phyloP scores from a whole-genome alignment of 2,113 vertebrate genomes.

The Bungarus multicinctus region DNA sequence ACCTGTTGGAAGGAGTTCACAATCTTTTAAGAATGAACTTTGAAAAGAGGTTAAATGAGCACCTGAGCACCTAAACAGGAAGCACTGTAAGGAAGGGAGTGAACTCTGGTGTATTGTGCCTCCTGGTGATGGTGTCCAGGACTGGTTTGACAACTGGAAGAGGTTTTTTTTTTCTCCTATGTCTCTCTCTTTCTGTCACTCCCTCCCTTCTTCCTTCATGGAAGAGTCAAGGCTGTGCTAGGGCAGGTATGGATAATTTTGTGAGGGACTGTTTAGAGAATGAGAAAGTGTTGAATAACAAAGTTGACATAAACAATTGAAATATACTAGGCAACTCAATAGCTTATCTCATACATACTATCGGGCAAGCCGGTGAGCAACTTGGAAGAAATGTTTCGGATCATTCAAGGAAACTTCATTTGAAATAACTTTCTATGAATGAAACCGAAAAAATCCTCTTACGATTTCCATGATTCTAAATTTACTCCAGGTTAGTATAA shows the following conservation, averaged over 20 bases:
- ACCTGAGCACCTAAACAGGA: neutral
- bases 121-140: neutral
- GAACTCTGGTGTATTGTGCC: neutral
- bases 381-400: neutral
- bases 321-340: neutral
- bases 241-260: neutral
- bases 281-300: neutral
- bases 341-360: neutral
- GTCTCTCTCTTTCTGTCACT: neutral
- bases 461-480: neutral
- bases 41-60: neutral
- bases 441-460: neutral
- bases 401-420: neutral
- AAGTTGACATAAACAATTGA: neutral
- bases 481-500: neutral
- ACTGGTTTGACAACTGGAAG: neutral
- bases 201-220: neutral
- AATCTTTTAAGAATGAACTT: slow-evolving; percentile 2
- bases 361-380: neutral
- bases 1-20: neutral
- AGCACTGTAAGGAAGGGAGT: neutral
- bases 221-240: neutral
- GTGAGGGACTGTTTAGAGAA: neutral
- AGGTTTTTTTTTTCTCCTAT: neutral
- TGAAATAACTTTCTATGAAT: neutral